Percentiles rank a stretch among this genome's conserved stretches.
Evolutionary conservation across 1,140 invertebrate genomes (phyloP).

Genomic region (Drosophila grimshawi): DNA sequence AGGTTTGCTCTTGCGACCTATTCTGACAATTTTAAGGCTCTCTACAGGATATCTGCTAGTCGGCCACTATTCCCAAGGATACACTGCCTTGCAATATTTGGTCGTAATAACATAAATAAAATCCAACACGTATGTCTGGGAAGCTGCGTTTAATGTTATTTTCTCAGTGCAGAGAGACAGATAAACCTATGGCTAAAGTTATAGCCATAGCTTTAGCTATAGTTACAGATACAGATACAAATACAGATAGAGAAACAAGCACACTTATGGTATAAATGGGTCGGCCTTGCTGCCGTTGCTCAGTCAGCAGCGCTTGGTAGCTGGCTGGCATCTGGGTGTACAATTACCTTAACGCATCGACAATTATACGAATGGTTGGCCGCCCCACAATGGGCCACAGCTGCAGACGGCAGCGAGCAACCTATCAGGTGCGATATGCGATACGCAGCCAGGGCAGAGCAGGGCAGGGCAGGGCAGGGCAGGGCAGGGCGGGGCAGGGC

Average conservation of each 20-base stretch:
- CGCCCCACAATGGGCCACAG: constrained; percentile 41
- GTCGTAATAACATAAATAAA: too few species aligned
- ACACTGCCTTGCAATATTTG: too few species aligned
- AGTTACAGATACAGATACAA: constrained; percentile 14
- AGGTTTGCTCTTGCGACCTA: too few species aligned
- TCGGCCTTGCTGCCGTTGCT: constrained; percentile 61
- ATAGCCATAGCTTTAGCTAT: constrained; percentile 12
- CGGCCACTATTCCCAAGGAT: too few species aligned
- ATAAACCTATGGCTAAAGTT: not conserved
- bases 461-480: not conserved
- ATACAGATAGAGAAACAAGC: constrained; percentile 24
- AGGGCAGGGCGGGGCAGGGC: too few species aligned
- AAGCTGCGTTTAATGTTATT: too few species aligned
- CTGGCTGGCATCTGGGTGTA: constrained; percentile 63
- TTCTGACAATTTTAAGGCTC: too few species aligned
- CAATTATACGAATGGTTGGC: constrained; percentile 84
- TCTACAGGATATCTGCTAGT: too few species aligned
- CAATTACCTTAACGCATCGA: constrained; percentile 85
- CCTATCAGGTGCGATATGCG: constrained; percentile 82
- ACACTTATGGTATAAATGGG: constrained; percentile 39
- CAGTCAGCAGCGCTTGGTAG: constrained; percentile 35
- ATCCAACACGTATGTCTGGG: too few species aligned
- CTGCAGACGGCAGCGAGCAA: constrained; percentile 25
- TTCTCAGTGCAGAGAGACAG: constrained; percentile 9
- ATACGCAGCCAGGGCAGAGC: constrained; percentile 60